Conservation (phyloP, 2,113 vertebrate genomes). For the Brachirus orientalis region DNA sequence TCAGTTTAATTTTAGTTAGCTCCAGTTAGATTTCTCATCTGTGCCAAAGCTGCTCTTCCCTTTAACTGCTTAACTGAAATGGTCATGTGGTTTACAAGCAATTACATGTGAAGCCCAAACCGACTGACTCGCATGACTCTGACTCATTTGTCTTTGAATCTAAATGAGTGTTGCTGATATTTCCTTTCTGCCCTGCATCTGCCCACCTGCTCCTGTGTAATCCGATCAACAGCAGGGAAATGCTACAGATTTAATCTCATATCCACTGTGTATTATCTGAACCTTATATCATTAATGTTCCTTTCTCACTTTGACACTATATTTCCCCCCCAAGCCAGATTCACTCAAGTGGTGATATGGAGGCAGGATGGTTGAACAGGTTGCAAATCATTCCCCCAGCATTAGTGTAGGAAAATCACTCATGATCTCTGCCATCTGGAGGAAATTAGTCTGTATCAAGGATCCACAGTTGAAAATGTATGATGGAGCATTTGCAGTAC, state of each 20-base stretch:
- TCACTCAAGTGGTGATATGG: constrained; percentile 8
- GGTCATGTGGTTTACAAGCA: constrained; percentile 14
- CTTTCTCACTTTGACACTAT: background rate
- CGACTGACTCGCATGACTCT: constrained; percentile 13
- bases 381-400: constrained; percentile 32
- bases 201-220: constrained; percentile 32
- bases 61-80: constrained; percentile 18
- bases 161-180: constrained; percentile 11
- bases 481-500: constrained; percentile 3
- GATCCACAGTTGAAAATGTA: constrained; percentile 18
- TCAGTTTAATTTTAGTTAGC: background rate
- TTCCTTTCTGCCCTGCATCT: constrained; percentile 1
- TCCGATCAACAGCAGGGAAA: constrained; percentile 14
- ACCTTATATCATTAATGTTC: background rate
- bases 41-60: background rate
- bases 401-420: constrained; percentile 18
- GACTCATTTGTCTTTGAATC: constrained; percentile 4
- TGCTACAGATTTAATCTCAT: constrained; percentile 24
- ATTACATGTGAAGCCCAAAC: constrained; percentile 7
- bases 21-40: constrained; percentile 9
- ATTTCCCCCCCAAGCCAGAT: background rate
- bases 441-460: constrained; percentile 13
- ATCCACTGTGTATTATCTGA: background rate
- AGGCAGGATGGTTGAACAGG: constrained; percentile 11
- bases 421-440: constrained; percentile 37